phyloP scores from a whole-genome alignment of 2,888 invertebrate species.

The Nymphalis polychloros region DNA sequence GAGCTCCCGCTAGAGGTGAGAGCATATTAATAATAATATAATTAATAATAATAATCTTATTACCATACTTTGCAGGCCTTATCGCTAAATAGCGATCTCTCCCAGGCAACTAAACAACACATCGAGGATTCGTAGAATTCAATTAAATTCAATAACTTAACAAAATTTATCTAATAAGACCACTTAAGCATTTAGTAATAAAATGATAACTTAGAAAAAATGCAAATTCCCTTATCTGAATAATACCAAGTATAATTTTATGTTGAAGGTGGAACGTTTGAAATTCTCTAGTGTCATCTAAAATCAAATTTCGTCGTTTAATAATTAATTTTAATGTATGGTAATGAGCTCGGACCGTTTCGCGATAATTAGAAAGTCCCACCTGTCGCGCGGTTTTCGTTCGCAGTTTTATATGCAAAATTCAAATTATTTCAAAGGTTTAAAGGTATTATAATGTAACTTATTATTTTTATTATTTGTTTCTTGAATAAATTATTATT shows the following conservation, averaged over 20 bases:
- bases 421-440: not conserved
- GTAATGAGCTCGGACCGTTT: conserved; percentile 50
- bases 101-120: no score
- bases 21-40: no score
- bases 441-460: not conserved
- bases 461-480: not conserved
- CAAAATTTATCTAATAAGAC: no score
- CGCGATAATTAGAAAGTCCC: conserved; percentile 40
- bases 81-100: no score
- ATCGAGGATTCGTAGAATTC: no score
- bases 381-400: conserved; percentile 42
- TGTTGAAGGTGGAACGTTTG: conserved; percentile 8
- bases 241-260: conserved; percentile 13
- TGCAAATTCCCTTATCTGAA: conserved; percentile 2
- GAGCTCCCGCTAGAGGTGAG: no score
- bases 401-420: conserved; percentile 20
- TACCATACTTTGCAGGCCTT: no score
- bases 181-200: not conserved
- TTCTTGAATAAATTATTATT: no score
- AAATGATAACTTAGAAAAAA: not conserved
- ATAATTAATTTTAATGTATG: conserved; percentile 72
- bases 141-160: no score
- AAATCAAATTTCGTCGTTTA: conserved; percentile 46
- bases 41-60: no score
- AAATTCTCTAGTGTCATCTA: conserved; percentile 20